Conservation (phyloP, 2,113 vertebrate genomes). For the Rallus limicola region DNA sequence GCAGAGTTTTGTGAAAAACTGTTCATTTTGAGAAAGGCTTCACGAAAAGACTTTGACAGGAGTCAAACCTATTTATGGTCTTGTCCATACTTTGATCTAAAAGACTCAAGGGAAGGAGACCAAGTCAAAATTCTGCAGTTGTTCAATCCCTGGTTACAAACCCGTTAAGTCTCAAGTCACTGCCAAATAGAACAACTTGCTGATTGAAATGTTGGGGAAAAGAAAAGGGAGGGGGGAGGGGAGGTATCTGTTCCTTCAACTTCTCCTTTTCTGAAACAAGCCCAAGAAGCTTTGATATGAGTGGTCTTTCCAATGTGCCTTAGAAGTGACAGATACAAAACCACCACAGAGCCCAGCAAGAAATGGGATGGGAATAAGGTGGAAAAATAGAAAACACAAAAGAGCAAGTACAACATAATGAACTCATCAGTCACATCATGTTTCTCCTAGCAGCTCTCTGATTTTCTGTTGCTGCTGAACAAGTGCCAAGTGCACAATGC, state of each 20-base stretch:
- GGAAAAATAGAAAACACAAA: neutral
- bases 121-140: neutral
- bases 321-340: neutral
- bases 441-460: neutral
- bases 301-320: neutral
- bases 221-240: fast-evolving
- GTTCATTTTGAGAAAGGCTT: neutral
- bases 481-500: neutral
- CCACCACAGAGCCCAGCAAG: neutral
- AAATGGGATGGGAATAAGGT: neutral
- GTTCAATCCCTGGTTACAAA: neutral
- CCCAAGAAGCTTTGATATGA: neutral
- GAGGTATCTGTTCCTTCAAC: neutral
- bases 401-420: neutral
- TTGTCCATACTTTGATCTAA: neutral
- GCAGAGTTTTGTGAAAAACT: neutral
- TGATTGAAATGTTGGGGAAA: neutral
- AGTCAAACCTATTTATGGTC: neutral
- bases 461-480: neutral
- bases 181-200: neutral
- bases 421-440: neutral
- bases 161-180: neutral
- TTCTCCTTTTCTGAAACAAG: neutral
- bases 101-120: neutral
- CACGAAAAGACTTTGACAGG: neutral